These are phyloP conservation scores for Whitmania pigra DNA, from an alignment of 1,140 invertebrate species.

Conservation along the genomic window DNA sequence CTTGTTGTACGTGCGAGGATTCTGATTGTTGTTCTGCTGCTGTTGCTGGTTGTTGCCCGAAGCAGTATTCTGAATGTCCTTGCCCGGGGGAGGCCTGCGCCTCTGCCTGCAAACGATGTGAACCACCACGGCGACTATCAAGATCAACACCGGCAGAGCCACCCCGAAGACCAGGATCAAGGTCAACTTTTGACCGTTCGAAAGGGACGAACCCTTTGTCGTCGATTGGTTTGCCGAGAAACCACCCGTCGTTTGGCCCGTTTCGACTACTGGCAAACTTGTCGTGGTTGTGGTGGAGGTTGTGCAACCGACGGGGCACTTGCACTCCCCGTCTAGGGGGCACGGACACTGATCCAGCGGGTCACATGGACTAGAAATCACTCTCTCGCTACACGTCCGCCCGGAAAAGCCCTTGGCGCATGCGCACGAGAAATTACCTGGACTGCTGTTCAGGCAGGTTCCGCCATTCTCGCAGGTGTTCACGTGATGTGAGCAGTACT, in stretches of 20 bases:
- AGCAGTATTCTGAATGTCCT: neutral
- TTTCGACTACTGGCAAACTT: neutral
- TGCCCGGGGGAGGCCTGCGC: neutral
- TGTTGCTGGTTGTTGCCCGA: slow-evolving; percentile 3
- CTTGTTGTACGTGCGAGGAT: neutral
- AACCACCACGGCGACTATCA: neutral
- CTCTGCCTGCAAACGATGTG: neutral
- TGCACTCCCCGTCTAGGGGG: neutral
- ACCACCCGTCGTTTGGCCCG: neutral
- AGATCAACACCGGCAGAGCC: neutral
- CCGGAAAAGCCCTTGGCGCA: slow-evolving; percentile 44
- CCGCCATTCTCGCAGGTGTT: slow-evolving; percentile 13
- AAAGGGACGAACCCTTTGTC: neutral
- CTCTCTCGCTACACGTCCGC: neutral
- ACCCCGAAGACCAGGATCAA: neutral
- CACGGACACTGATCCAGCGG: too few relatives aligned
- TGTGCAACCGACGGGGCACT: neutral
- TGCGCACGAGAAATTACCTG: slow-evolving; percentile 48
- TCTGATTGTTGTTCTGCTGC: neutral
- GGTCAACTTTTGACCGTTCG: neutral
- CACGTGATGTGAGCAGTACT: slow-evolving; percentile 5
- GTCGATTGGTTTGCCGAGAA: neutral
- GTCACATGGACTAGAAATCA: neutral
- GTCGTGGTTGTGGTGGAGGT: neutral
- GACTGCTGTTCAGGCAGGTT: slow-evolving; percentile 47